A percentile compares a stretch with the other conserved stretches of the same genome.
Conservation (phyloP, 2,888 invertebrate species). For the Prostheceraeus crozeri region DNA sequence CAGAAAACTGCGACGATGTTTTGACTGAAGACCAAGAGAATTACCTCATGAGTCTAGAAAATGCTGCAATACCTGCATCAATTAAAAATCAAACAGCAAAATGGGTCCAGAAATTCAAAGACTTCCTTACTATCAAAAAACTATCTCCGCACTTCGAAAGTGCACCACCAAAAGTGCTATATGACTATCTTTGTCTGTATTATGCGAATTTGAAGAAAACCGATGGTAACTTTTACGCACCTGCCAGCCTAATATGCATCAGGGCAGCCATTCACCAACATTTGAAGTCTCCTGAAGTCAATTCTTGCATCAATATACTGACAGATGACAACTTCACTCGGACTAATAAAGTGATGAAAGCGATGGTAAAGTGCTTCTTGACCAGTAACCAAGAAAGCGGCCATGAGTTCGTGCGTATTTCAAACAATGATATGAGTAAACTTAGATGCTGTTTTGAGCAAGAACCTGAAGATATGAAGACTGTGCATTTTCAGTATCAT, state of each 20-base stretch:
- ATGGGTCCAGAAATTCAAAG: constrained; percentile 1
- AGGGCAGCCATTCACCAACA: neutral
- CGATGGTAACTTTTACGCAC: constrained; percentile 10
- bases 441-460: too few species aligned
- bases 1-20: constrained; percentile 4
- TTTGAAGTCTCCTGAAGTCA: constrained; percentile 16
- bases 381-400: constrained; percentile 20
- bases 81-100: neutral
- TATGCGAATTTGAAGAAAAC: constrained; percentile 9
- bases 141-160: constrained; percentile 1
- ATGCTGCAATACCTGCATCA: constrained; percentile 4
- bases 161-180: constrained; percentile 6
- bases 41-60: neutral
- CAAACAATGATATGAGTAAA: too few species aligned
- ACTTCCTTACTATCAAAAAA: neutral
- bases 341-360: neutral
- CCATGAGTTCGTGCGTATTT: too few species aligned
- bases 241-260: constrained; percentile 18
- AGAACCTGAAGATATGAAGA: too few species aligned
- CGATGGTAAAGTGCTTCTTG: neutral
- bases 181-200: constrained; percentile 1
- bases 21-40: constrained; percentile 21
- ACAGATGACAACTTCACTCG: neutral
- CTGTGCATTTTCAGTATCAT: too few species aligned
- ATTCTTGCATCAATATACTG: neutral